These are phyloP conservation scores for Scaptomyza polygonia DNA, from an alignment of 2,888 invertebrate species.

Conservation along the genomic window DNA sequence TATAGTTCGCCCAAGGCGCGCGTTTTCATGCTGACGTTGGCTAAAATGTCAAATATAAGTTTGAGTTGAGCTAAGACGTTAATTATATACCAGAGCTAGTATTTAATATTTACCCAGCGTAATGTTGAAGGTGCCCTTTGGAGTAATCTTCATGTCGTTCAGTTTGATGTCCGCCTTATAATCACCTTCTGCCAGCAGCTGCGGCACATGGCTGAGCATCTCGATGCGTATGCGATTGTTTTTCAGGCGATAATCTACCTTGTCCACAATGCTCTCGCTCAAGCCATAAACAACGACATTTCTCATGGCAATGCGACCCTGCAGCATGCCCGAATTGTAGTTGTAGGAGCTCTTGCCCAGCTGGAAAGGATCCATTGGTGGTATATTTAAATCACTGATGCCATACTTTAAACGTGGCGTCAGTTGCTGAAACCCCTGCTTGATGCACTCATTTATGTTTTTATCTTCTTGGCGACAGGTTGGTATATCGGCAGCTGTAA, in stretches of 20 bases:
- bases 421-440: conserved; percentile 86
- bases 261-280: conserved; percentile 85
- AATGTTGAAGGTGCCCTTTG: conserved; percentile 86
- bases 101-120: conserved; percentile 86
- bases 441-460: conserved; percentile 87
- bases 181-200: conserved; percentile 86
- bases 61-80: conserved; percentile 3
- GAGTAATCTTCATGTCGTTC: conserved; percentile 87
- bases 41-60: conserved; percentile 79
- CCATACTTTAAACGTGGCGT: conserved; percentile 83
- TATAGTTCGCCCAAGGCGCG: conserved; percentile 86
- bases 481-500: conserved; percentile 84
- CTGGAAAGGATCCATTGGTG: conserved; percentile 82
- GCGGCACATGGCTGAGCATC: conserved; percentile 86
- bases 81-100: conserved; percentile 6
- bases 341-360: conserved; percentile 77
- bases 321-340: conserved; percentile 77
- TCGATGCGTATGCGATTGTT: conserved; percentile 85
- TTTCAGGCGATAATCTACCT: conserved; percentile 85
- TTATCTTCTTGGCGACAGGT: conserved; percentile 86
- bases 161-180: conserved; percentile 88
- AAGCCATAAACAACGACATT: conserved; percentile 86
- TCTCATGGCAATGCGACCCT: conserved; percentile 83
- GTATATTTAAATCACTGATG: conserved; percentile 81
- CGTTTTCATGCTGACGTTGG: conserved; percentile 86